Conservation (phyloP, 2,113 vertebrate species). For the Oncorhynchus gorbuscha region DNA sequence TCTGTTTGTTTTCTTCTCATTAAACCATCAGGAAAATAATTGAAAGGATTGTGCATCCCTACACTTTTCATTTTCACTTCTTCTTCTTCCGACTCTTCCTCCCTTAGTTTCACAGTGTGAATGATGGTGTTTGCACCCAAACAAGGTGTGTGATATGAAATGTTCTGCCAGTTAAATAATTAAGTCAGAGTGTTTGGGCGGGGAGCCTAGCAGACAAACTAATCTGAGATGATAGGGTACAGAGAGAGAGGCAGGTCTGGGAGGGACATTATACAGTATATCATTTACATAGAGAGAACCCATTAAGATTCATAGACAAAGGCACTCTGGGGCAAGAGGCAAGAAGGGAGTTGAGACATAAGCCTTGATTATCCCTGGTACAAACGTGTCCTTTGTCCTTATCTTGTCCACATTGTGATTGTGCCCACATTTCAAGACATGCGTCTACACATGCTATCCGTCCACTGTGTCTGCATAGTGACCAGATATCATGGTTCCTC, state of each 20-base stretch:
- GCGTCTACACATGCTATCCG: no score
- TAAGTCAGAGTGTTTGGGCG: constrained; percentile 70
- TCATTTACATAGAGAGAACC: constrained; percentile 66
- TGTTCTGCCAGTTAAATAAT: constrained; percentile 73
- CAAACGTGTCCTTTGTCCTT: no score
- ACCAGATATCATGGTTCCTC: no score
- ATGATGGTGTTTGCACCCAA: constrained; percentile 60
- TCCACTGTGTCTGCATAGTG: no score
- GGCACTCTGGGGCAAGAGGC: constrained; percentile 37
- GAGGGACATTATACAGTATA: constrained; percentile 64
- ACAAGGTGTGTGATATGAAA: constrained; percentile 60
- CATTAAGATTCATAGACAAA: constrained; percentile 66
- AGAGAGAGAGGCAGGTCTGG: constrained; percentile 48
- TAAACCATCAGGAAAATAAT: constrained; percentile 65
- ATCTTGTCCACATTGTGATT: no score
- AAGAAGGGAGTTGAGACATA: no score
- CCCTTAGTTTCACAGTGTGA: constrained; percentile 54
- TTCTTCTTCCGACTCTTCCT: constrained; percentile 45
- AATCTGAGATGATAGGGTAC: constrained; percentile 54
- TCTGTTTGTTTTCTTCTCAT: constrained; percentile 53
- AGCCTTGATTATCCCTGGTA: no score
- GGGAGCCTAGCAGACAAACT: constrained; percentile 54
- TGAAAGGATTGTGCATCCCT: constrained; percentile 58
- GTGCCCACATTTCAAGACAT: no score
- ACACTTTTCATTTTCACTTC: constrained; percentile 66